Conservation (phyloP, 2,113 vertebrate genomes). For the Bujurquina vittata region DNA sequence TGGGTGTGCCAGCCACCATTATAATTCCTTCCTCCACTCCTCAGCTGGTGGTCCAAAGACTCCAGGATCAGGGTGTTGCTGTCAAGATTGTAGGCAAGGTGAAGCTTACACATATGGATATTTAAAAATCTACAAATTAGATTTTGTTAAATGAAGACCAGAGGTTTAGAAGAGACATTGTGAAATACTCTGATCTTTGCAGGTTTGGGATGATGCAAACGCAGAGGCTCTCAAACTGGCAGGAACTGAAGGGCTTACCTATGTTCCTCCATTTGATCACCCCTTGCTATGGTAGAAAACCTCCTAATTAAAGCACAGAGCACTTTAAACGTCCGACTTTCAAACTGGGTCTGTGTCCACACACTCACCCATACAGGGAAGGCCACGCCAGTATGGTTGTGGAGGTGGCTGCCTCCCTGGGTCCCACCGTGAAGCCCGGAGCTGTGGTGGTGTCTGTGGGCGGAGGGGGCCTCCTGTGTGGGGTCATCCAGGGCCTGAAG, state of each 20-base stretch:
- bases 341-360: not conserved
- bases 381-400: slow-evolving; percentile 78
- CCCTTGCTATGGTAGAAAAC: slow-evolving; percentile 80
- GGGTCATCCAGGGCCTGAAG: slow-evolving; percentile 79
- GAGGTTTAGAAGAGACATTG: not conserved
- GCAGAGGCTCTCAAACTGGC: slow-evolving; percentile 75
- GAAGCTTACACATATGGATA: not conserved
- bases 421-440: slow-evolving; percentile 71
- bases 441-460: slow-evolving; percentile 82
- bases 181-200: not conserved
- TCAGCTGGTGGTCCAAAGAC: slow-evolving; percentile 71
- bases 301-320: not conserved
- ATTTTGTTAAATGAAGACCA: not conserved
- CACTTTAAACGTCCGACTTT: not conserved
- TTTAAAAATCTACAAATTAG: not conserved
- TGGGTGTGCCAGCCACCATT: slow-evolving; percentile 79
- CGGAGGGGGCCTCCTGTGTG: slow-evolving; percentile 84
- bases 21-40: slow-evolving; percentile 78
- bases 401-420: slow-evolving; percentile 75
- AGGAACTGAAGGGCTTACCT: slow-evolving; percentile 72
- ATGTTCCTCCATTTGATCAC: slow-evolving; percentile 81
- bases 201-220: slow-evolving; percentile 86
- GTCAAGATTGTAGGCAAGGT: slow-evolving; percentile 80
- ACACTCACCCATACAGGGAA: slow-evolving; percentile 65
- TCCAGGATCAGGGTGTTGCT: slow-evolving; percentile 76